Percentiles rank a stretch among this genome's conserved stretches.
Evolutionary conservation across 1,140 invertebrate species (phyloP).

Genomic region (Probaryconus sp.): DNA sequence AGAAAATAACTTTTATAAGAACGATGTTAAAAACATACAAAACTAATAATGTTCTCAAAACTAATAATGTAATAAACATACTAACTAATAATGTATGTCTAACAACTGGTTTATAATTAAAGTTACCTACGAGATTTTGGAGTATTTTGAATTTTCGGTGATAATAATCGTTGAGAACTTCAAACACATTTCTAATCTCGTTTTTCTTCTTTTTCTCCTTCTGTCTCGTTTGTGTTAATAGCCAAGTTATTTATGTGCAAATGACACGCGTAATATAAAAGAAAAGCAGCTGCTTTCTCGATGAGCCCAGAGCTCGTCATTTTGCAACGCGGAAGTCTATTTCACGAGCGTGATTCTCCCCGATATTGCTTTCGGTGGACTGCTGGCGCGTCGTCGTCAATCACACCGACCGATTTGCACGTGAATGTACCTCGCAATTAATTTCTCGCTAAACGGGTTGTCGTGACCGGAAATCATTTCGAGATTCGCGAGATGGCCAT

Average conservation of each 20-base stretch:
- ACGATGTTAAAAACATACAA: too few species aligned
- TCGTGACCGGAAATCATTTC: slow-evolving; percentile 67
- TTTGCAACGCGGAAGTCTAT: slow-evolving; percentile 19
- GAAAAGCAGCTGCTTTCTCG: slow-evolving; percentile 20
- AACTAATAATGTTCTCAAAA: too few species aligned
- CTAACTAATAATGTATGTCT: too few species aligned
- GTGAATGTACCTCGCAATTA: slow-evolving; percentile 62
- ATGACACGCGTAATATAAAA: slow-evolving; percentile 16
- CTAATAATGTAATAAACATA: too few species aligned
- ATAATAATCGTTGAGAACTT: too few species aligned
- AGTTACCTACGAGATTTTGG: too few species aligned
- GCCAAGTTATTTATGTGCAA: slow-evolving; percentile 20
- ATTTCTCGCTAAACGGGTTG: slow-evolving; percentile 64
- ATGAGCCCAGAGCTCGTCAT: slow-evolving; percentile 1
- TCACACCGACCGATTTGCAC: slow-evolving; percentile 18
- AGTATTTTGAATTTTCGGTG: too few species aligned
- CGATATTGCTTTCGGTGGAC: slow-evolving; percentile 13
- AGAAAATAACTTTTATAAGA: too few species aligned
- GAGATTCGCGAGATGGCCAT: slow-evolving; percentile 36
- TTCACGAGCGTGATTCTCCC: slow-evolving; percentile 8
- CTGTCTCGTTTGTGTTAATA: too few species aligned
- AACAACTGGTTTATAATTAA: too few species aligned
- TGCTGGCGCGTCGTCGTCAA: slow-evolving; percentile 13
- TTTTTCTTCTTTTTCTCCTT: too few species aligned
- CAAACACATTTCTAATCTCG: too few species aligned